Evolutionary conservation across 92 coral and sea anemone genomes (phyloP).

Genomic region (Phenganax stokvisi): DNA sequence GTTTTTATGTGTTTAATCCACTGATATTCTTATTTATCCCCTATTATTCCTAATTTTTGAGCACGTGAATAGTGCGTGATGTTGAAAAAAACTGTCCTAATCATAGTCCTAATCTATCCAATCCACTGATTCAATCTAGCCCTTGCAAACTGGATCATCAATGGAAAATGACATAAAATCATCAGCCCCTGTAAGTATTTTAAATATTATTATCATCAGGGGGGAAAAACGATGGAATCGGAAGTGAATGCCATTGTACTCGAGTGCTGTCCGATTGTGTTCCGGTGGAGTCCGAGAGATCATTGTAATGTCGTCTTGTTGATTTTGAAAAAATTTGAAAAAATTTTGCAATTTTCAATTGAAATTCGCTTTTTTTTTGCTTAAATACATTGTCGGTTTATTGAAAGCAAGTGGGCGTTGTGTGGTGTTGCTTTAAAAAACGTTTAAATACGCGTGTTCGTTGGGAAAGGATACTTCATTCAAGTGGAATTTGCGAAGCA

Average conservation of each 20-base stretch:
- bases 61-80: no score
- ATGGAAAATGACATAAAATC: no score
- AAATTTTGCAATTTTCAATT: background rate
- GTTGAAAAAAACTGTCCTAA: no score
- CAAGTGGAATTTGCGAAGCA: background rate
- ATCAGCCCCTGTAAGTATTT: no score
- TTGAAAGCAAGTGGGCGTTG: background rate
- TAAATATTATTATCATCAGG: no score
- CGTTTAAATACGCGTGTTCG: background rate
- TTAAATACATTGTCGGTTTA: background rate
- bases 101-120: no score
- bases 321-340: background rate
- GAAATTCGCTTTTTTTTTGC: background rate
- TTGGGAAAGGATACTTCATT: background rate
- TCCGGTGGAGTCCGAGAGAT: background rate
- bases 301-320: background rate
- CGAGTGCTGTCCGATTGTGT: conserved; percentile 10
- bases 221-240: no score
- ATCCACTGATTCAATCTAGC: no score
- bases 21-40: no score
- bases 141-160: no score
- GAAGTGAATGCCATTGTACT: background rate
- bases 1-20: no score
- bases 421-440: background rate
- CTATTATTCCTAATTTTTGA: no score